A percentile compares a stretch with the other conserved stretches of the same genome.
Evolutionary conservation across 2,888 invertebrate species (phyloP).

Genomic region (Scrobipalpa costella): DNA sequence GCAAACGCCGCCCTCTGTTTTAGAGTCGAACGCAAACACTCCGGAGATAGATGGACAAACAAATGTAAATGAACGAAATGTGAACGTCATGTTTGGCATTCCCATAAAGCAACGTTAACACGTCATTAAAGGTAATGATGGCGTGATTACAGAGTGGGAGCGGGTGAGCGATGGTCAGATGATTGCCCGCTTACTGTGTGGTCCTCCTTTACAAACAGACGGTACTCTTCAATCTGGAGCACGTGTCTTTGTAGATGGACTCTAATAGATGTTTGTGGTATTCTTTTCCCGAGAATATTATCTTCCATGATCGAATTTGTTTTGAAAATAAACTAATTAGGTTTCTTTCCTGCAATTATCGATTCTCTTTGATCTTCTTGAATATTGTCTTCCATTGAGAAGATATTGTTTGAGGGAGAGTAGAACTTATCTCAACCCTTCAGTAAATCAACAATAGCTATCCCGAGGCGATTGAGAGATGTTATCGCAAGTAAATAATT

Average conservation of each 20-base stretch:
- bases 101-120: constrained; percentile 81
- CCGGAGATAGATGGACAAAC: constrained; percentile 76
- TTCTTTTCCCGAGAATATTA: constrained; percentile 11
- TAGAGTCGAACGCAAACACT: constrained; percentile 77
- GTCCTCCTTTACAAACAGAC: constrained; percentile 73
- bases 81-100: constrained; percentile 81
- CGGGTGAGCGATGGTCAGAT: constrained; percentile 66
- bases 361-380: not conserved
- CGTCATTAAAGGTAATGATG: constrained; percentile 81
- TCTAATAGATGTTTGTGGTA: constrained; percentile 39
- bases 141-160: constrained; percentile 75
- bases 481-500: constrained; percentile 63
- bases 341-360: not conserved
- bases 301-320: constrained; percentile 18
- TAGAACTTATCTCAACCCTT: constrained; percentile 51
- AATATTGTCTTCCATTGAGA: not conserved
- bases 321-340: constrained; percentile 31
- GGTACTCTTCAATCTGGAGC: constrained; percentile 55
- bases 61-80: constrained; percentile 81
- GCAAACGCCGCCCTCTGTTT: constrained; percentile 79
- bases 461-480: constrained; percentile 52
- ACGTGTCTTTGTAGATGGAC: constrained; percentile 55
- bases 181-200: constrained; percentile 76
- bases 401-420: constrained; percentile 21
- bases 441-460: constrained; percentile 61